Base-by-base conservation (phyloP, 2,113 vertebrate species). In the Lathamus discolor region DNA sequence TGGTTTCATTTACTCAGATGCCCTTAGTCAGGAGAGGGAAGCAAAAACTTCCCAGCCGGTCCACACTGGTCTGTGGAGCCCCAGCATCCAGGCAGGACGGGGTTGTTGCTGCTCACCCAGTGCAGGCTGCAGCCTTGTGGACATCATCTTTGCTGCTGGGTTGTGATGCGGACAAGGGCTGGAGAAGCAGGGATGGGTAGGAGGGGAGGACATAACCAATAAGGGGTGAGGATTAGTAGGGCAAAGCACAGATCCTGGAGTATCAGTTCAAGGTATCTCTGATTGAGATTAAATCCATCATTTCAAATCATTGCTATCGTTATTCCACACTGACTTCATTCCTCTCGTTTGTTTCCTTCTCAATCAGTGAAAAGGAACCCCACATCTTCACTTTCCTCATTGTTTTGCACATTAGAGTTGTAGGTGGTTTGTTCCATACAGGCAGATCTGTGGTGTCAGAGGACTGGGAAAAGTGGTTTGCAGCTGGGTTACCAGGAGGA, bases 1-100 rank as follows among this genome's bases (percentile, higher is more conserved):
- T 76, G 81, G 68, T 94, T 93, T 93, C 48, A 94, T 94, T 91
- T 93, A 92, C 87, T 48, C 80, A 91, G 91, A 93, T 88, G 82
- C 76, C 76, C 63, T 88, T 86, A 91, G 68, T 76, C 3, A 4
- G 54, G 86, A 84, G 48, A 75, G 72, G 83, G 88, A 94, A 93
- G 86, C 35, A 91, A 72, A 90, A 96, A 92, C 57, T 86, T 86
- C n/a, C 74, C 83, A 81, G 62, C 57, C 33, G 14, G 76, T 24
- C 46, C 69, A 66, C 57, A 28, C 61, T 39, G 69, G 24, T 31
- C 43, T 84, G 72, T 52, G 62, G 64, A 86, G 39, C 61, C 55
- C 23, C 33, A 80, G 69, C 52, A 86, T 90, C 37, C 57, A 64
- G 62, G 46, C 17, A 18, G 62, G 69, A 59, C 0, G 3, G 55